Evolutionary conservation across 2,888 invertebrate species (phyloP), one percentile per base, ranked within the genome.

Genomic region (Copidosoma aretas): DNA sequence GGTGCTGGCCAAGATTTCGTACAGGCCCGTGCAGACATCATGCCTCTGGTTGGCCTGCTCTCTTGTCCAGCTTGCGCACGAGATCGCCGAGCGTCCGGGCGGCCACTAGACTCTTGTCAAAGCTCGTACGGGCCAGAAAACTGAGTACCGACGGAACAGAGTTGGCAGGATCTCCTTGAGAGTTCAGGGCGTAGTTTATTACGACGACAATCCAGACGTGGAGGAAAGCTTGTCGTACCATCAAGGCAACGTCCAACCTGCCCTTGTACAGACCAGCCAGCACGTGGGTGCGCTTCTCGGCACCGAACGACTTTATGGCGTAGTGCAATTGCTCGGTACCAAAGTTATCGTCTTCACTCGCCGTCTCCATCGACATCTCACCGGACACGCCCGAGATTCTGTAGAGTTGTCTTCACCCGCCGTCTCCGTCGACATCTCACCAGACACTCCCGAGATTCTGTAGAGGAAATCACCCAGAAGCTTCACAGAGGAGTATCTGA

Each of bases 131-230:
- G 1, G 98, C 98, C 74, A 99, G 87, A 84, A 97, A 97, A 60
- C 97, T 95, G 64, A 99, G 87, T 71, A 99, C 61, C 98, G 86
- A 17, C 93, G 90, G 85, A 99, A 99, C 57, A 99, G 86, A 0
- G 97, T 96, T 10, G 97, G 95, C 74, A 99, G 87, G 78, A 99
- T 98, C 88, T 98, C 98, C 71, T 96, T 89, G 56, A 99, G 86
- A 0, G 98, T 98, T 82, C 96, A 89, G 0, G 98, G 98, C 0
- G 98, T 99, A n/a, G 83, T 99, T 98, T 1, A 97, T 94, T 1
- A 99, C 98, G 1, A 99, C 97, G 75, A 98, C 95, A 87, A 99
- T 99, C 99, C 99, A 99, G 0, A 99, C 98, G 84, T 99, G 99
- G 67, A 98, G 88, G 12, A 99, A 97, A 0, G 98, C 95, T 86